phyloP scores from a whole-genome alignment of 2,797 vertebrate species.

The Falco columbarius region DNA sequence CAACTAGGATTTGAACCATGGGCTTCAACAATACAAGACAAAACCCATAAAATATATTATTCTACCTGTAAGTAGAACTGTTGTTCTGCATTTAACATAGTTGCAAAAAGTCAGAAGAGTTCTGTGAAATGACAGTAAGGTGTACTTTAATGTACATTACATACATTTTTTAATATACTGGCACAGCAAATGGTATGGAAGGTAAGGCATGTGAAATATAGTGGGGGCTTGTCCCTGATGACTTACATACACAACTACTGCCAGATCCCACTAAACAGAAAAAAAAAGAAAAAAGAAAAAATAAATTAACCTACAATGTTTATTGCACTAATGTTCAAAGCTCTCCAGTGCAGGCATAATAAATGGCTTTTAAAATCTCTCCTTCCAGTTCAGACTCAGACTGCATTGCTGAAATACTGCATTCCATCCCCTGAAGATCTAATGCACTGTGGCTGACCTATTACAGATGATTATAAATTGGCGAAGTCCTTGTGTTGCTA shows the following conservation, averaged over 20 bases:
- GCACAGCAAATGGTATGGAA: background rate
- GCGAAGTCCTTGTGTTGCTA: conserved; percentile 8
- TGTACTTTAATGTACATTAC: background rate
- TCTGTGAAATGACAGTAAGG: background rate
- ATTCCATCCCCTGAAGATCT: background rate
- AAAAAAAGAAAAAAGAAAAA: background rate
- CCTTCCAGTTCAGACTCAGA: background rate
- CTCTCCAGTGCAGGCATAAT: background rate
- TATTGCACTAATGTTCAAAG: background rate
- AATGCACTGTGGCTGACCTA: background rate
- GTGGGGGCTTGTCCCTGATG: fast-evolving
- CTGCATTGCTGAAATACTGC: background rate
- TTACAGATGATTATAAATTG: conserved; percentile 39
- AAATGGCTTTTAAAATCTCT: background rate
- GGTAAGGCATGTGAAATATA: background rate
- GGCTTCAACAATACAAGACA: background rate
- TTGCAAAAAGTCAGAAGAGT: background rate
- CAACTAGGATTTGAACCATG: background rate
- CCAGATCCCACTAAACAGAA: background rate
- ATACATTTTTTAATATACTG: background rate
- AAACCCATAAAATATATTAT: background rate
- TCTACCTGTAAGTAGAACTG: background rate
- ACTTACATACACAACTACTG: background rate
- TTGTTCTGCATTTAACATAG: background rate
- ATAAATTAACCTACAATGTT: background rate